Base-by-base conservation (phyloP, 2,888 invertebrate species). In the Sminthurides aquaticus region DNA sequence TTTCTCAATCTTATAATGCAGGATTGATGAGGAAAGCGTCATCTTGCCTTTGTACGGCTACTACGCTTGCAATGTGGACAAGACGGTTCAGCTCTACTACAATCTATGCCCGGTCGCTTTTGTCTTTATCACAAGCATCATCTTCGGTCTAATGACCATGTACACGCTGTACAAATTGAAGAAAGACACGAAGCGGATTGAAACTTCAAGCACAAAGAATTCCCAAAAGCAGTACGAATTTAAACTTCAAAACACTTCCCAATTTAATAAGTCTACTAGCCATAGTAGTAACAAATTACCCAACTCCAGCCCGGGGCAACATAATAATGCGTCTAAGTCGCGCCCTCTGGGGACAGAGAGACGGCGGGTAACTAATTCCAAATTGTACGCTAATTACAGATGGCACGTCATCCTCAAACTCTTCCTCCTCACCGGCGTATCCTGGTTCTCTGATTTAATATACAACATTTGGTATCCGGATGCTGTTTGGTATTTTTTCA, bases 11-110 rank as follows among this genome's bases (percentile, higher is more conserved):
- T n/a, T n/a, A n/a, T n/a, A n/a, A n/a, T n/a, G 20, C 52, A 52
- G 52, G 18, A 8, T 52, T 5, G 52, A 52, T 22, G 20, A 52
- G 20, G 52, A 52, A 15, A 5, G 20, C 18, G 22, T 52, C 20
- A 22, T 52, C 52, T 52, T 52, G 52, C 52, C 52, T 52, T 52
- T 52, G 52, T 52, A 52, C 52, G 52, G 52, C 52, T 52, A 52
- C 22, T 15, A 52, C 18, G 11, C 5, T 5, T 52, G 52, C 52
- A 5, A 8, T 20, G 18, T 52, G 20, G 52, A 52, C 52, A 52
- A 52, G 22, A 22, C 18, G 11, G 18, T 22, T 5, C 52, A 52
- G 52, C 22, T 52, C 20, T 52, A 52, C 22, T 52, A 52, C 52
- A 15, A 20, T 20, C 20, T 52, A 20, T 52, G 52, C 5, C 52